A percentile compares a stretch with the other conserved stretches of the same genome.
Evolutionary conservation across 2,113 vertebrate species (phyloP).

Genomic region (Sorex fumeus): DNA sequence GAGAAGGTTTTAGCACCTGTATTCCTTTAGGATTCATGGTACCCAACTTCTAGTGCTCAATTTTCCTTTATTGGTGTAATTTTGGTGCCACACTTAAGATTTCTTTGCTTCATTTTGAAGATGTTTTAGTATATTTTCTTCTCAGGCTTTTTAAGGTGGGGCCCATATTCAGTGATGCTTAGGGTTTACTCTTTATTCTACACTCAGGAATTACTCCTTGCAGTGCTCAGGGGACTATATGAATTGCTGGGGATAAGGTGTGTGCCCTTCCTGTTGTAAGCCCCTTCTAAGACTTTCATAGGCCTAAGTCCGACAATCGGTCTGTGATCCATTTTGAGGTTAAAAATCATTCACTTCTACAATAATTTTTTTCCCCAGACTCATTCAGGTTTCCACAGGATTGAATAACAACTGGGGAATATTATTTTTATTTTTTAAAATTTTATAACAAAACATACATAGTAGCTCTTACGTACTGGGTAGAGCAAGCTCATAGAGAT

Average conservation of each 20-base stretch:
- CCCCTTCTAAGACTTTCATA: too few species aligned
- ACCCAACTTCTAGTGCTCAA: too few species aligned
- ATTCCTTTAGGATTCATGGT: too few species aligned
- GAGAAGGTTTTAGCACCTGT: too few species aligned
- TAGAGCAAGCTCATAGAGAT: neutral
- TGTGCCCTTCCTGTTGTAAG: too few species aligned
- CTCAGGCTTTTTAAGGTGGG: constrained; percentile 8
- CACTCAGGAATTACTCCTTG: too few species aligned
- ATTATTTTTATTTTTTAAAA: constrained; percentile 41
- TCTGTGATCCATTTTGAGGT: neutral
- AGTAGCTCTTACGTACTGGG: constrained; percentile 22
- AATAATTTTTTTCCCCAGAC: neutral
- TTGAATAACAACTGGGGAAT: constrained; percentile 43
- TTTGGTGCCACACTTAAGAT: neutral
- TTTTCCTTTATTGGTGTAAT: neutral
- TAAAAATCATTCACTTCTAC: neutral
- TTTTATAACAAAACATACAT: neutral
- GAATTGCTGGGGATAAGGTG: too few species aligned
- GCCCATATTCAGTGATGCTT: too few species aligned
- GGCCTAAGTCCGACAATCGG: neutral
- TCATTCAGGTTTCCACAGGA: constrained; percentile 39
- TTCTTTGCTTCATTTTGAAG: neutral
- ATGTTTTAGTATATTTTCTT: constrained; percentile 11
- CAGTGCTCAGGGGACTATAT: too few species aligned
- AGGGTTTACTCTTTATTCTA: too few species aligned